Evolutionary conservation across 2,797 vertebrate genomes (phyloP).

Genomic region (Pseudochromis fuscus): DNA sequence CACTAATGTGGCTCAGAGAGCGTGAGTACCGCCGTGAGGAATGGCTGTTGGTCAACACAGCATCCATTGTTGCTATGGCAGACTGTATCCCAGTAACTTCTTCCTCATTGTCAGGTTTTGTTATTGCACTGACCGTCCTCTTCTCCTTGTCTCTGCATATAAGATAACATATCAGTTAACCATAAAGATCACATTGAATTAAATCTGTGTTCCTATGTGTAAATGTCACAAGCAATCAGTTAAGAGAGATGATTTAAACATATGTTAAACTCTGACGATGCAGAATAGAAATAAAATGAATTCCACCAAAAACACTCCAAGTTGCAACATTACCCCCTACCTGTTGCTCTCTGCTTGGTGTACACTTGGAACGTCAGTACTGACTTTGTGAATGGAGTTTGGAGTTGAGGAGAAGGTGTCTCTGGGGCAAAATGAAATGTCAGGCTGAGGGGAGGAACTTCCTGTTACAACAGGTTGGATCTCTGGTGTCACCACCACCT

Average conservation of each 20-base stretch:
- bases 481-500: conserved; percentile 87
- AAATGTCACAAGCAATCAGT: neutral
- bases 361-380: conserved; percentile 33
- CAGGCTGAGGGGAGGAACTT: conserved; percentile 76
- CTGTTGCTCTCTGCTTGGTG: conserved; percentile 20
- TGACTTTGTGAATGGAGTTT: conserved; percentile 29
- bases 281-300: neutral
- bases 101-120: conserved; percentile 8
- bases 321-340: conserved; percentile 53
- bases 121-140: neutral
- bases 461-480: conserved; percentile 77
- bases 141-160: conserved; percentile 51
- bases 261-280: neutral
- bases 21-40: conserved; percentile 82
- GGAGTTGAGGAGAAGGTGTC: conserved; percentile 70
- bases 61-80: conserved; percentile 21
- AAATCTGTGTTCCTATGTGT: neutral
- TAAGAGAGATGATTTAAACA: neutral
- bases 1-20: conserved; percentile 96
- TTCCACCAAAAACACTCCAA: neutral
- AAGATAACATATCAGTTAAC: neutral
- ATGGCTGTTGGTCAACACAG: conserved; percentile 80
- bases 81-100: conserved; percentile 58
- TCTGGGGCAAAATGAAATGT: conserved; percentile 88
- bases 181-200: neutral